Evolutionary conservation across 2,888 invertebrate genomes (phyloP).

Genomic region (Aphidius colemani): DNA sequence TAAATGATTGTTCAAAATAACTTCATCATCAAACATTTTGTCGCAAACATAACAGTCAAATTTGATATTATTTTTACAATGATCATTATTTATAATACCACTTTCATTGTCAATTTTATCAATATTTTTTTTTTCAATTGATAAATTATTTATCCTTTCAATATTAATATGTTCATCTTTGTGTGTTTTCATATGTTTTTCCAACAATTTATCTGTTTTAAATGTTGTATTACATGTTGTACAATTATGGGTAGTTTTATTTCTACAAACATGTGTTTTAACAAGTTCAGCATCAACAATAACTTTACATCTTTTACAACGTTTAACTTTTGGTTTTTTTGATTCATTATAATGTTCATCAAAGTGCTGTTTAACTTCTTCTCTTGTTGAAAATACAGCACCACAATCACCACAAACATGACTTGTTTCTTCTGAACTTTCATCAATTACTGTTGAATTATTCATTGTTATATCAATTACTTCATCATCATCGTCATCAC

Average conservation of each 20-base stretch:
- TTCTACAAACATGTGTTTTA: constrained; percentile 49
- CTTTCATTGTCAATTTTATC: not conserved
- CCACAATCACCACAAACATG: constrained; percentile 50
- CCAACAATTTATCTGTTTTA: constrained; percentile 40
- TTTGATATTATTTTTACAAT: constrained; percentile 37
- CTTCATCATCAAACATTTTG: constrained; percentile 52
- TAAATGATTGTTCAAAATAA: constrained; percentile 54
- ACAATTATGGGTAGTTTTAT: constrained; percentile 42
- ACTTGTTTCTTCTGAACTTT: constrained; percentile 16
- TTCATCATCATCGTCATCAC: not conserved
- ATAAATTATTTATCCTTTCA: constrained; percentile 32
- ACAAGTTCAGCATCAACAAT: constrained; percentile 53
- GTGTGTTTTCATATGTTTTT: constrained; percentile 41
- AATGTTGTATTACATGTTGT: constrained; percentile 43
- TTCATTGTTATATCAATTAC: not conserved
- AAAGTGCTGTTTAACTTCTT: constrained; percentile 47
- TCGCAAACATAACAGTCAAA: constrained; percentile 53
- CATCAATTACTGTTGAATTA: not conserved
- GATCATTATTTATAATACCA: constrained; percentile 22
- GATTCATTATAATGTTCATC: constrained; percentile 37
- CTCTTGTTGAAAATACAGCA: constrained; percentile 40
- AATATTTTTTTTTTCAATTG: not conserved
- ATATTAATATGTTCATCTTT: constrained; percentile 38
- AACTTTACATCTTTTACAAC: constrained; percentile 55
- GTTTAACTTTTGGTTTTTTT: constrained; percentile 46